Conservation (phyloP, 2,113 vertebrate species). For the Xyrauchen texanus region DNA sequence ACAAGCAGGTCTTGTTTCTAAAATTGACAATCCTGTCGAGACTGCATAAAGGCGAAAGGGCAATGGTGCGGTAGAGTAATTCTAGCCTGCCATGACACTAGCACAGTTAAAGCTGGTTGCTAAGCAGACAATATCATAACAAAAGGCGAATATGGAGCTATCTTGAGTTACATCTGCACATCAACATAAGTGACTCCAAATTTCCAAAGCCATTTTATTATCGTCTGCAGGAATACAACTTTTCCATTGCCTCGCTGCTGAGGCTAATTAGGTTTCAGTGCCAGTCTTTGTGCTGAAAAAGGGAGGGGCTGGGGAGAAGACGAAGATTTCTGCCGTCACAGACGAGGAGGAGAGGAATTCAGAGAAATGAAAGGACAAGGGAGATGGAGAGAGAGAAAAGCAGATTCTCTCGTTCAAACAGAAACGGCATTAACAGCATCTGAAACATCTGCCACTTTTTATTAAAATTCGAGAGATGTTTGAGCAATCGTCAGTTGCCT, state of each 20-base stretch:
- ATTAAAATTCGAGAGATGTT: neutral
- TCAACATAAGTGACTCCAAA: slow-evolving; percentile 49
- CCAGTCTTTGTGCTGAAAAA: slow-evolving; percentile 50
- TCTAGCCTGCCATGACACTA: slow-evolving; percentile 4
- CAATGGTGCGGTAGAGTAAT: slow-evolving; percentile 32
- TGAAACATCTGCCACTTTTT: slow-evolving; percentile 28
- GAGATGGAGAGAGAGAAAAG: neutral
- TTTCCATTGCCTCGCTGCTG: slow-evolving; percentile 48
- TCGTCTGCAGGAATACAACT: slow-evolving; percentile 43
- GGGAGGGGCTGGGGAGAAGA: slow-evolving; percentile 44
- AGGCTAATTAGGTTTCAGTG: slow-evolving; percentile 57
- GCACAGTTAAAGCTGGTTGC: slow-evolving; percentile 43
- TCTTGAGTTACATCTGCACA: slow-evolving; percentile 39
- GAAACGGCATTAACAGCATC: neutral
- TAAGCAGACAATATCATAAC: slow-evolving; percentile 49
- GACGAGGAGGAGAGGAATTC: slow-evolving; percentile 40
- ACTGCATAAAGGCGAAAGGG: slow-evolving; percentile 36
- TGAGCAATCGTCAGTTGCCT: neutral
- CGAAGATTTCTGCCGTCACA: slow-evolving; percentile 45
- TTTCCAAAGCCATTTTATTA: slow-evolving; percentile 36
- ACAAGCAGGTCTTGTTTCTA: neutral
- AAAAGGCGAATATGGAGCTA: slow-evolving; percentile 34
- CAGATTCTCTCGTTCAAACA: neutral
- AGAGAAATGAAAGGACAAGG: slow-evolving; percentile 31
- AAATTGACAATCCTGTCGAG: slow-evolving; percentile 29